Evolutionary conservation across 2,797 vertebrate species (phyloP).

Genomic region (Urosaurus nigricauda): DNA sequence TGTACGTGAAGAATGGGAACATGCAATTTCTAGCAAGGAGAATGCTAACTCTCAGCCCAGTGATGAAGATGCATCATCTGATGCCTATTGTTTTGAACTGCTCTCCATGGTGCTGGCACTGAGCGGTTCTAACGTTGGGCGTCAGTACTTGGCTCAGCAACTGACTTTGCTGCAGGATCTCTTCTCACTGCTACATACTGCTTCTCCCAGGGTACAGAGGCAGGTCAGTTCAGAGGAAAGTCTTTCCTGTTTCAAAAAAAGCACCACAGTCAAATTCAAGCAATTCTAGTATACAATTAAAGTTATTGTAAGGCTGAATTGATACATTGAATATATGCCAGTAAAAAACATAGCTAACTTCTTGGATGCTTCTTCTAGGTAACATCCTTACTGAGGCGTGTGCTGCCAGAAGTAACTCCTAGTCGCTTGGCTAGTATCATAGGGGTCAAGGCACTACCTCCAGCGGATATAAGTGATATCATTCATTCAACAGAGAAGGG

Average conservation of each 20-base stretch:
- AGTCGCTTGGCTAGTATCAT: conserved; percentile 96
- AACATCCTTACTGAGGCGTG: conserved; percentile 93
- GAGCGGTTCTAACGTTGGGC: conserved; percentile 97
- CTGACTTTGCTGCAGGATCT: conserved; percentile 97
- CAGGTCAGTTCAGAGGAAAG: conserved; percentile 83
- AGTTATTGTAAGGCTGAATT: background rate
- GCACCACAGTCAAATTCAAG: background rate
- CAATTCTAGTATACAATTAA: background rate
- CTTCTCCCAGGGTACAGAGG: conserved; percentile 97
- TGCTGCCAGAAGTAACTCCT: conserved; percentile 96
- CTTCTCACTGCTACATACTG: conserved; percentile 96
- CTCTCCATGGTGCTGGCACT: conserved; percentile 97
- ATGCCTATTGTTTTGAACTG: conserved; percentile 98
- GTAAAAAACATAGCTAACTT: background rate
- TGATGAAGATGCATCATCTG: conserved; percentile 95
- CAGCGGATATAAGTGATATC: conserved; percentile 98
- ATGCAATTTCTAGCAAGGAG: conserved; percentile 98
- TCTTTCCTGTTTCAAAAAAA: background rate
- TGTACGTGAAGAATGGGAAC: conserved; percentile 98
- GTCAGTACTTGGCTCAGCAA: conserved; percentile 97
- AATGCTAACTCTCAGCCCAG: conserved; percentile 98
- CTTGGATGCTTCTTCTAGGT: conserved; percentile 81
- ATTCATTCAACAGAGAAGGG: conserved; percentile 99
- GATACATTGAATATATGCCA: conserved; percentile 17
- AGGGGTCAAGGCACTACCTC: conserved; percentile 95